Base-by-base conservation (phyloP, 2,888 invertebrate genomes). In the Helobdella robusta region DNA sequence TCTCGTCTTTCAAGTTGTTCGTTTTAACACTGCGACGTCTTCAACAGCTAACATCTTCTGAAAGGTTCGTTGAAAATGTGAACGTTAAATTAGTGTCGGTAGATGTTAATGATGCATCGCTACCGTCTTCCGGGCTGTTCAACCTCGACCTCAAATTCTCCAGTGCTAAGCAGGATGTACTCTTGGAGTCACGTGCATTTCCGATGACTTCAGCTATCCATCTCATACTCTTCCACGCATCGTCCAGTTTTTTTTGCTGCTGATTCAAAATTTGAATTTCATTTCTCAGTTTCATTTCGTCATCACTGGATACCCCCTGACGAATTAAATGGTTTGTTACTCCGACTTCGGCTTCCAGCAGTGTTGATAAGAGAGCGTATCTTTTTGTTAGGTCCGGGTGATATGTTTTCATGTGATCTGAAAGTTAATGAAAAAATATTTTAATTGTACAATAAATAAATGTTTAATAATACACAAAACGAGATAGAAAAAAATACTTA, bases 161-260 rank as follows among this genome's bases (percentile, higher is more conserved):
- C 20, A 81, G 72, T 4, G 78, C 77, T 54, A 83, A 75, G 30
- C 82, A 81, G 35, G 74, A 75, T 1, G 70, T 70, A 36, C 73
- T 69, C 35, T 71, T 74, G 65, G 87, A 85, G 75, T 95, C 95
- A 68, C 97, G 84, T 0, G 95, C 93, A 77, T 91, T 91, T 0
- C 89, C 87, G 64, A 97, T 91, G 5, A 94, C 87, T 76, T 95
- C 93, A 85, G 93, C 89, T 25, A 97, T 84, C 97, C 97, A 98
- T 23, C 98, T 85, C 52, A 91, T 87, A 25, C 88, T 87, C 75
- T 91, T 91, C 97, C 97, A 97, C 2, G 91, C 86, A 0, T 85
- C 81, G 74, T 95, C 95, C 56, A 95, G 82, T 74, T 86, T 88
- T 36, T 85, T 83, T 76, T 94, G 93, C 50, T 93, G 84, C 63